Conservation (phyloP, 2,888 invertebrate genomes). For the Hirudinaria manillensis region DNA sequence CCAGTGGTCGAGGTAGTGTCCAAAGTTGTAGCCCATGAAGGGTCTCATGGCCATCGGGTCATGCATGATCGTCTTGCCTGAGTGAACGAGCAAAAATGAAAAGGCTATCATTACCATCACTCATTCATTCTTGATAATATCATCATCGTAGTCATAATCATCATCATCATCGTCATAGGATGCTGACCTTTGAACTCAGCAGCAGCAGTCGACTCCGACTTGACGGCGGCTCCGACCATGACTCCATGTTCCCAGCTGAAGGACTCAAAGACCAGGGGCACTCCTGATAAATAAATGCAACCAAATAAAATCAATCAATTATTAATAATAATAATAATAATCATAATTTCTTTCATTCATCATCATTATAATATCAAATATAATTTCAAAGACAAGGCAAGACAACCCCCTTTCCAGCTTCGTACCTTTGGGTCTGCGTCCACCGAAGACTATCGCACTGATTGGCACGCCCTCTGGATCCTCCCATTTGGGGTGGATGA, state of each 20-base stretch:
- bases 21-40: constrained; percentile 48
- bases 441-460: constrained; percentile 44
- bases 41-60: constrained; percentile 48
- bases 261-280: constrained; percentile 48
- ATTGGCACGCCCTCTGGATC: constrained; percentile 44
- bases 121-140: background rate
- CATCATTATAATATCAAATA: background rate
- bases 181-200: constrained; percentile 42
- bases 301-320: background rate
- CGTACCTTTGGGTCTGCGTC: constrained; percentile 35
- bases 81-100: too few species aligned
- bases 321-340: background rate
- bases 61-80: constrained; percentile 45
- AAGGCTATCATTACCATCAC: background rate
- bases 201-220: constrained; percentile 47
- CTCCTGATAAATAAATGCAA: constrained; percentile 33
- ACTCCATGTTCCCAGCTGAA: constrained; percentile 49
- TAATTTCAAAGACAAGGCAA: too few species aligned
- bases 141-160: too few species aligned
- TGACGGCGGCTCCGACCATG: constrained; percentile 44
- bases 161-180: too few species aligned
- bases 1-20: constrained; percentile 44
- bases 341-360: background rate
- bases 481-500: constrained; percentile 43
- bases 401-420: background rate